A percentile compares a stretch with the other conserved stretches of the same genome.
These are phyloP conservation scores for Octodonta nipae DNA, from an alignment of 2,888 invertebrate genomes.

Conservation along the genomic window DNA sequence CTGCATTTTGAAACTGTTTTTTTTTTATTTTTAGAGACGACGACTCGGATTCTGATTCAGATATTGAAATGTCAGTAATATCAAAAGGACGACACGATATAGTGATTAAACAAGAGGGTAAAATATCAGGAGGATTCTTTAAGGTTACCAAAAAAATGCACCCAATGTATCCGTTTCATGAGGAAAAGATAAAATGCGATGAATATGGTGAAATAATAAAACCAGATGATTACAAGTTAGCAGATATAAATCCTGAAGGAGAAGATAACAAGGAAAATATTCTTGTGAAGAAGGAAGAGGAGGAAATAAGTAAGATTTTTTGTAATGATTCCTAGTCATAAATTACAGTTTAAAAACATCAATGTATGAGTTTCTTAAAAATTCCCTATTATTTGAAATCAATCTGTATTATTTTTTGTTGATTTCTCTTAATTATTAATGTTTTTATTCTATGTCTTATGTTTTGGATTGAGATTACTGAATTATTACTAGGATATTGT, in stretches of 20 bases:
- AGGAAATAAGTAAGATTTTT: slow-evolving; percentile 23
- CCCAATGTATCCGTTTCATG: slow-evolving; percentile 91
- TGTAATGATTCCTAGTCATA: too few relatives aligned
- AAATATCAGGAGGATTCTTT: slow-evolving; percentile 60
- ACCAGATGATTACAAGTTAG: slow-evolving; percentile 80
- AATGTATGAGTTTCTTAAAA: too few relatives aligned
- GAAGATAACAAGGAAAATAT: slow-evolving; percentile 58
- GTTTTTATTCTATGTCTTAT: too few relatives aligned
- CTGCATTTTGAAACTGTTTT: too few relatives aligned
- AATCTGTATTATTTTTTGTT: too few relatives aligned
- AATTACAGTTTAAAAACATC: too few relatives aligned
- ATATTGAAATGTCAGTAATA: slow-evolving; percentile 72
- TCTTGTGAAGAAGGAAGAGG: slow-evolving; percentile 51
- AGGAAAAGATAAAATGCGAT: slow-evolving; percentile 78
- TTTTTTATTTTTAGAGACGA: slow-evolving; percentile 42
- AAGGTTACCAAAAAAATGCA: slow-evolving; percentile 82
- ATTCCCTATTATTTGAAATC: too few relatives aligned
- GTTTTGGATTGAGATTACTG: too few relatives aligned
- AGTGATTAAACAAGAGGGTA: slow-evolving; percentile 62
- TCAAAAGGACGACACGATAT: slow-evolving; percentile 74
- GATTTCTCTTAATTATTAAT: too few relatives aligned
- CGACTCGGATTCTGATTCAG: slow-evolving; percentile 73
- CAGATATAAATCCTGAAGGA: slow-evolving; percentile 52
- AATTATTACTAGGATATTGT: too few relatives aligned
- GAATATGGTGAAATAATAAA: slow-evolving; percentile 94